Evolutionary conservation across 1,140 invertebrate genomes (phyloP).

Genomic region (Drosophila ananassae): DNA sequence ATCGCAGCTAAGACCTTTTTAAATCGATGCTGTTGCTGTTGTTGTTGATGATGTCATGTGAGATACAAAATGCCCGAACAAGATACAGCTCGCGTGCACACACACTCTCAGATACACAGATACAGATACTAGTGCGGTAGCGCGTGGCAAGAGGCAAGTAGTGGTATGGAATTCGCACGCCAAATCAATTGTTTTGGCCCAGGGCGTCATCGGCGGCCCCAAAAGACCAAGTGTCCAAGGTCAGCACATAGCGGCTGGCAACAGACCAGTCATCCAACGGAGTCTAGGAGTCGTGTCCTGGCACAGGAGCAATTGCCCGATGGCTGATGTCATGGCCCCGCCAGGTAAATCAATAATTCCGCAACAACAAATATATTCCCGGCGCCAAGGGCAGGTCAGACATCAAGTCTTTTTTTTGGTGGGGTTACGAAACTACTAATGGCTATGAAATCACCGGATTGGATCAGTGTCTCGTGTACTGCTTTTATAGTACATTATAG

Average conservation of each 20-base stretch:
- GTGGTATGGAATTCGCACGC: slow-evolving; percentile 43
- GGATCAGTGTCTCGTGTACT: slow-evolving; percentile 7
- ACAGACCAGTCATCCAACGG: slow-evolving; percentile 14
- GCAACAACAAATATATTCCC: slow-evolving; percentile 10
- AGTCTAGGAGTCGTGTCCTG: slow-evolving; percentile 42
- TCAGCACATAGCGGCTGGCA: slow-evolving; percentile 55
- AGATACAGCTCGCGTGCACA: neutral
- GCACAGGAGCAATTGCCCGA: slow-evolving; percentile 15
- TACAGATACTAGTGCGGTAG: slow-evolving; percentile 8
- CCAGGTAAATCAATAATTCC: slow-evolving; percentile 42
- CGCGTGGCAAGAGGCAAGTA: slow-evolving; percentile 29
- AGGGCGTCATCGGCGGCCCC: slow-evolving; percentile 34
- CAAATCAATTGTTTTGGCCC: slow-evolving; percentile 37
- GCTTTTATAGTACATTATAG: neutral
- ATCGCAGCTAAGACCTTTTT: slow-evolving; percentile 28
- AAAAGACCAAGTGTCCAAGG: slow-evolving; percentile 50
- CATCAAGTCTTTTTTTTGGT: slow-evolving; percentile 7
- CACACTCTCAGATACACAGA: slow-evolving; percentile 14
- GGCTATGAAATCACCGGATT: slow-evolving; percentile 38
- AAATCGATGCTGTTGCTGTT: slow-evolving; percentile 49
- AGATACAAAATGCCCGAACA: slow-evolving; percentile 29
- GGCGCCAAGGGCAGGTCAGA: slow-evolving; percentile 35
- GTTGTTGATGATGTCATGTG: slow-evolving; percentile 68
- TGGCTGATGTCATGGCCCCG: slow-evolving; percentile 44
- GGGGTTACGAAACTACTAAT: slow-evolving; percentile 30